Percentiles rank a stretch among this genome's conserved stretches.
These are phyloP conservation scores for Parazoanthus atlanticus DNA, from an alignment of 92 coral and sea anemone genomes.

Conservation along the genomic window DNA sequence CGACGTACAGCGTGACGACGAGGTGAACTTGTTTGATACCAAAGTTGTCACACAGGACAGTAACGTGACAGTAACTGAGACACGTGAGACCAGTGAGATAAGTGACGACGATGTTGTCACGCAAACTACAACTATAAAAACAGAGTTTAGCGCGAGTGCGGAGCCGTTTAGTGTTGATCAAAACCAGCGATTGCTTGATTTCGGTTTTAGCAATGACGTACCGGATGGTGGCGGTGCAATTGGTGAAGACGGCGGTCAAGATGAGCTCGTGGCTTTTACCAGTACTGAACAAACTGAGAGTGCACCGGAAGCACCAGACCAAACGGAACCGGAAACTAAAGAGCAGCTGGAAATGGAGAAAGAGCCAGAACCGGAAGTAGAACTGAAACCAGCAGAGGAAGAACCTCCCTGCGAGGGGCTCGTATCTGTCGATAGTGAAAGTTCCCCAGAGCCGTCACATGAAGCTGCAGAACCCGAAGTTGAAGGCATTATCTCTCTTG, in stretches of 20 bases:
- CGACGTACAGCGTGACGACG: slow-evolving; percentile 19
- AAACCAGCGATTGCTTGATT: slow-evolving; percentile 12
- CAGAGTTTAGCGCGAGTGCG: slow-evolving; percentile 20
- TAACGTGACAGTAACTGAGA: slow-evolving; percentile 20
- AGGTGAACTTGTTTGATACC: slow-evolving; percentile 6
- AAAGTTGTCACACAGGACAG: slow-evolving; percentile 9
- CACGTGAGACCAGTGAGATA: slow-evolving; percentile 18
- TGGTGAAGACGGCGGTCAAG: slow-evolving; percentile 3
- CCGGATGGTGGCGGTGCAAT: neutral
- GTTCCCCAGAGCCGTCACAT: neutral
- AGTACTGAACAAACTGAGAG: slow-evolving; percentile 29
- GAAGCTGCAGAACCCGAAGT: slow-evolving; percentile 1
- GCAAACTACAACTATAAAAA: slow-evolving; percentile 16
- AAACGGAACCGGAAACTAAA: slow-evolving; percentile 4
- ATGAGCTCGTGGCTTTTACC: slow-evolving; percentile 6
- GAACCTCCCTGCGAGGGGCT: neutral
- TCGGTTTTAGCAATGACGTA: slow-evolving; percentile 21
- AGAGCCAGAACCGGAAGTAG: neutral
- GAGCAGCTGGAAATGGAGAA: neutral
- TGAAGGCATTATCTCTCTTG: neutral
- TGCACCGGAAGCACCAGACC: slow-evolving; percentile 11
- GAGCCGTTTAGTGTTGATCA: slow-evolving; percentile 16
- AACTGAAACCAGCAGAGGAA: neutral
- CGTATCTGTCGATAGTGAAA: neutral
- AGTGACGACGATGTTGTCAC: slow-evolving; percentile 22